Evolutionary conservation across 1,140 invertebrate genomes (phyloP), one percentile per base, ranked within the genome.

Genomic region (Drosophila cardini): DNA sequence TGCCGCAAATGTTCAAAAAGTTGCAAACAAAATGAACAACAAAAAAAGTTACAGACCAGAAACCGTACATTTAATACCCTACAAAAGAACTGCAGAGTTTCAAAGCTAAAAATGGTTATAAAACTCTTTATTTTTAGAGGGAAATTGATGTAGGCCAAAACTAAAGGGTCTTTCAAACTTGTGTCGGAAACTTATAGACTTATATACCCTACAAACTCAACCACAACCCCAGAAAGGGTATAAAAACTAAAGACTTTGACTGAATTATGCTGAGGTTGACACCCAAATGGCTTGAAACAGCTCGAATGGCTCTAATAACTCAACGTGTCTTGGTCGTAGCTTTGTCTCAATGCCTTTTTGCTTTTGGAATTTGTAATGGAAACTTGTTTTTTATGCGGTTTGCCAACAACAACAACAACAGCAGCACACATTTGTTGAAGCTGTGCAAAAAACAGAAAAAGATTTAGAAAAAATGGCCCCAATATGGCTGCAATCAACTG

Each of bases 181-280:
- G n/a, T n/a, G n/a, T 21, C 21, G 3, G 21, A 1, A 21, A 26
- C 21, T 38, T 1, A 11, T 9, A n/a, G 36, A 38, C 38, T 40
- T 40, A 2, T 0, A 40, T 40, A n/a, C n/a, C 11, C 13, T n/a
- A 10, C 9, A 2, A 2, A 13, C 0, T 13, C 0, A 0, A 11
- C 13, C 1, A 40, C n/a, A 38, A 13, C 3, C 11, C 13, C 38
- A 5, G 38, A 6, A 13, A 40, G 11, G 38, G 38, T 40, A 40
- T 40, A 13, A 13, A 53, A 38, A 30, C 42, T 26, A 26, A 26
- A 26, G 21, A 43, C 15, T n/a, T 11, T 7, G 48, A 75, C 38
- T 48, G 63, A 69, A 87, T 79, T 73, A 56, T 86, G 83, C 79
- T 86, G 77, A 72, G 83, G 79, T 87, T 87, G 84, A 87, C 83